Evolutionary conservation across 2,888 invertebrate genomes (phyloP).

Genomic region (Macrophya annulata): DNA sequence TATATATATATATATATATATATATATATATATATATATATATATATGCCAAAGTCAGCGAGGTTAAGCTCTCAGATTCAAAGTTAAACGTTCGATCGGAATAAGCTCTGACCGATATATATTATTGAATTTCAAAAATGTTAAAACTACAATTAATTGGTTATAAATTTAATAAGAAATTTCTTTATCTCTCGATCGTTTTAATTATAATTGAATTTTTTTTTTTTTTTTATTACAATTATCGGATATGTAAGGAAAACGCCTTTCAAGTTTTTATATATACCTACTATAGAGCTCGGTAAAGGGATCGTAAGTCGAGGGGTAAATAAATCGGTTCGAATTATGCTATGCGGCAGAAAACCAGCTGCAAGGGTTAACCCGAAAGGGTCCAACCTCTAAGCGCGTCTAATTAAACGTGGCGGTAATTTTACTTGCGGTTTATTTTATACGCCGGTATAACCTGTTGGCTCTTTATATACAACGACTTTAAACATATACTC

Average conservation of each 20-base stretch:
- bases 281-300: not conserved
- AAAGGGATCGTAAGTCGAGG: not conserved
- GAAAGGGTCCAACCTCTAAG: not conserved
- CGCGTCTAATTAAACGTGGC: slow-evolving; percentile 27
- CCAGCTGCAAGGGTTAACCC: slow-evolving; percentile 11
- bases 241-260: not conserved
- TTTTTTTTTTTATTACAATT: not conserved
- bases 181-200: not conserved
- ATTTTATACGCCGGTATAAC: not conserved
- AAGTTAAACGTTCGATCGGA: slow-evolving; percentile 30
- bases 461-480: slow-evolving; percentile 30
- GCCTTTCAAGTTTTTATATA: not conserved
- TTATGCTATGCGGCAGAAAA: slow-evolving; percentile 3
- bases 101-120: not conserved
- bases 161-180: not conserved
- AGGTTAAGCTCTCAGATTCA: slow-evolving; percentile 19
- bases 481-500: not conserved
- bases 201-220: not conserved
- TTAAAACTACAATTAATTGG: not conserved
- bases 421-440: not conserved
- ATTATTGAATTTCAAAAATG: not conserved
- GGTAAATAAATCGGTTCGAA: slow-evolving; percentile 28
- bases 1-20: too few species aligned
- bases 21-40: too few species aligned
- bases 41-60: slow-evolving; percentile 31